Base-by-base conservation (phyloP, 2,888 invertebrate genomes). In the Ectemnius continuus region DNA sequence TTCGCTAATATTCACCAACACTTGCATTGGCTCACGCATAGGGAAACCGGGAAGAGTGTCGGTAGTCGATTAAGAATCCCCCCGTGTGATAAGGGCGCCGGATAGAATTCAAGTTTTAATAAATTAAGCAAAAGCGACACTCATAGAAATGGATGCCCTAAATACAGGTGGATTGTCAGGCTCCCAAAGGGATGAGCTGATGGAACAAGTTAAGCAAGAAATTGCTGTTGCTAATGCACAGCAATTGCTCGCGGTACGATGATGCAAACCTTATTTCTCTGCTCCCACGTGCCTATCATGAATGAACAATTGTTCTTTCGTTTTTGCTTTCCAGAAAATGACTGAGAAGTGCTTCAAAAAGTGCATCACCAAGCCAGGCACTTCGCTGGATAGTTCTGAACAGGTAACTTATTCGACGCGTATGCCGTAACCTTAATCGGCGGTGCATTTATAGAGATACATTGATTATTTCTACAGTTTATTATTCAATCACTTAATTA, bases 271-370 rank as follows among this genome's bases (percentile, higher is more conserved):
- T 65, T 18, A 68, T 73, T 65, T 61, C 73, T 58, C 58, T 6
- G 28, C 59, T 67, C 73, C 66, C 70, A 70, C 2, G 36, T 28
- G 14, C n/a, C 14, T 70, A 61, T 26, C 14, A 59, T 82, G 74
- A 84, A 79, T 79, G 64, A 77, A 76, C 36, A 47, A n/a, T 36
- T 18, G 11, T 48, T 8, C 8, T 73, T 69, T 69, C 4, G 45
- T 66, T 16, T 52, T 4, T 8, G 82, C 67, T 85, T 92, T 93
- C 56, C 91, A 97, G 94, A 98, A 98, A 95, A 97, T 98, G 95
- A 97, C 98, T 60, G 97, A 98, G 88, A 98, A 98, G 92, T 99
- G 99, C 92, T 99, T 98, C 91, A 96, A 96, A 91, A 98, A 98
- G 89, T 99, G 99, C 91, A 94, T 99, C 85, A 92, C 92, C 66